Base-by-base conservation (phyloP, 2,113 vertebrate genomes). In the Grantiella picta region DNA sequence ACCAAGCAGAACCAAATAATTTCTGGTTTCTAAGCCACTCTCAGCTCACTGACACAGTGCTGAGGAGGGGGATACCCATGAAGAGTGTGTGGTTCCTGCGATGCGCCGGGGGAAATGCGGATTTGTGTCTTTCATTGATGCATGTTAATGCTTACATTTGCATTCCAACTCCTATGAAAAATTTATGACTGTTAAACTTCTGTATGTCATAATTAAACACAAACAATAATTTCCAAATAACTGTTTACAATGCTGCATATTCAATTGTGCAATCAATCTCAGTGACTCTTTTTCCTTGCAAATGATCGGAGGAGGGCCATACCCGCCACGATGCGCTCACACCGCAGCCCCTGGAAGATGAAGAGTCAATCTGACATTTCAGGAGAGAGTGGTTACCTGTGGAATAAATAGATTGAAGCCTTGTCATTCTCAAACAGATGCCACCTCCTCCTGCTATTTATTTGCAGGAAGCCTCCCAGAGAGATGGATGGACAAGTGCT, bases 131-230 rank as follows among this genome's bases (percentile, higher is more conserved):
- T 42, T 31, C 2, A 0, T 2, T 5, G 52, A 10, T 29, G 22
- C 10, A 33, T 42, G 66, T 31, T 54, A 35, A 6, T 2, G 75
- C 89, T 36, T 4, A 5, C 47, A 60, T 83, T 59, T 86, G 73
- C 81, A 88, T 88, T 78, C 72, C 88, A 68, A 40, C 60, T 23
- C 79, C 91, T 31, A 85, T 92, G 94, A 92, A 92, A 86, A 91
- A 97, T 94, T 66, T 88, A 96, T 87, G 78, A 45, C 80, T 85
- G 82, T 40, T 94, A 72, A 86, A 95, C 83, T 92, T 82, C 80
- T 49, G 69, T 50, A 86, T 83, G 77, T 94, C 95, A 92, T 95
- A 96, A 95, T 96, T 96, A 96, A 97, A 95, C 86, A 92, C 94
- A 90, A 96, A 94, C 94, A 95, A 93, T 91, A 76, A 79, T 86